phyloP scores from a whole-genome alignment of 2,113 vertebrate genomes.

The Puffinus mauretanicus region DNA sequence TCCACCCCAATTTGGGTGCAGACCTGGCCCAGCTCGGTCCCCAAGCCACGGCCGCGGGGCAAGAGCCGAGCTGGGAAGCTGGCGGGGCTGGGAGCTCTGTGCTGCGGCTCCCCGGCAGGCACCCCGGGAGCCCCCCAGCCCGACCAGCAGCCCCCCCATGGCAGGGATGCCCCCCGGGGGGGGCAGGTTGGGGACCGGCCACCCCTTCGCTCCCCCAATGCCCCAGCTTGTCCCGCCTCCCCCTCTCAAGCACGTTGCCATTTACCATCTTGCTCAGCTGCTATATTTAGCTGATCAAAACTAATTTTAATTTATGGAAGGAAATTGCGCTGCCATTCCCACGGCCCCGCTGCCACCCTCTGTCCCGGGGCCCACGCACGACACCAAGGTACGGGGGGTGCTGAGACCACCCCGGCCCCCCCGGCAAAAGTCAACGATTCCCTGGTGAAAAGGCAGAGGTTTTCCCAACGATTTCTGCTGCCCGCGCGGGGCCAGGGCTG shows the following conservation, averaged over 20 bases:
- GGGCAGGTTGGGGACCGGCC: not conserved
- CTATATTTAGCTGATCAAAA: conserved; percentile 80
- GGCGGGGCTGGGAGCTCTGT: accelerated
- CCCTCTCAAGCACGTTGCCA: not conserved
- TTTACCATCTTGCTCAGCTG: not conserved
- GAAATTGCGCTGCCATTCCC: conserved; percentile 82
- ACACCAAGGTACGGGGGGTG: conserved; percentile 42
- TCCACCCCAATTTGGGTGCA: not conserved
- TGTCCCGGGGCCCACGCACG: conserved; percentile 59
- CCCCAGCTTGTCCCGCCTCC: not conserved
- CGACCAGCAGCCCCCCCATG: accelerated
- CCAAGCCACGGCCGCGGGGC: accelerated
- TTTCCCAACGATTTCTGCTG: not conserved
- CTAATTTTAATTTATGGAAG: conserved; percentile 78
- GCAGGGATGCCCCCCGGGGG: not conserved
- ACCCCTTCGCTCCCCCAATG: accelerated
- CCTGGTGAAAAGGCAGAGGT: not conserved
- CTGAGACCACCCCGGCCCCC: not conserved
- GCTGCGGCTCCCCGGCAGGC: accelerated
- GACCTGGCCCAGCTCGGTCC: not conserved
- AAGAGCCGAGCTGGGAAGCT: not conserved
- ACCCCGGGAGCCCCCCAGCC: not conserved
- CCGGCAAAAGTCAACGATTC: not conserved
- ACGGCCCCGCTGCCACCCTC: conserved; percentile 76
- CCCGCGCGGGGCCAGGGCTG: accelerated